Conservation (phyloP, 2,797 vertebrate genomes). For the Balearica regulorum region DNA sequence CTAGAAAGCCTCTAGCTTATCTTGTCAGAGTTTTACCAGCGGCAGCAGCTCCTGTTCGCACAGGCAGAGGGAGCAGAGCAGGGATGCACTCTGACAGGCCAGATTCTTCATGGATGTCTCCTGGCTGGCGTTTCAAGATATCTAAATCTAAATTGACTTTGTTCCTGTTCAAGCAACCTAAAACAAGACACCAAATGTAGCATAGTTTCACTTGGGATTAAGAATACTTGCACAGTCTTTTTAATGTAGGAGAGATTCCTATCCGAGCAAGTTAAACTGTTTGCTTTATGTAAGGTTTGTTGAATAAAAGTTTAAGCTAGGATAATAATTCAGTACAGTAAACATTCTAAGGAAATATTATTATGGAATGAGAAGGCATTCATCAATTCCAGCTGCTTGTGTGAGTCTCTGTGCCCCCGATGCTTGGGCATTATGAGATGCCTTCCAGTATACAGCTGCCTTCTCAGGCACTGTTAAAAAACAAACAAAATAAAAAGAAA, state of each 20-base stretch:
- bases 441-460: background rate
- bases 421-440: background rate
- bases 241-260: background rate
- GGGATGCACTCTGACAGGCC: background rate
- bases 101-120: background rate
- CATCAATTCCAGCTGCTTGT: background rate
- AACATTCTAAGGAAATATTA: background rate
- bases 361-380: background rate
- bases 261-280: background rate
- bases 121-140: background rate
- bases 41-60: background rate
- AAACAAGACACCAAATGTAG: background rate
- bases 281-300: background rate
- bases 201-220: background rate
- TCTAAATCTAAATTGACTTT: background rate
- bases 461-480: background rate
- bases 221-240: background rate
- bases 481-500: background rate
- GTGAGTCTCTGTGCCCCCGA: accelerated
- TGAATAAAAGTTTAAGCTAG: background rate
- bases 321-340: background rate
- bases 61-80: background rate
- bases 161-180: background rate
- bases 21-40: background rate
- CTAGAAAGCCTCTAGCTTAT: background rate